Percentiles rank a stretch among this genome's conserved stretches.
These are phyloP conservation scores for Semnornis frantzii DNA, from an alignment of 2,113 vertebrate genomes.

Conservation along the genomic window DNA sequence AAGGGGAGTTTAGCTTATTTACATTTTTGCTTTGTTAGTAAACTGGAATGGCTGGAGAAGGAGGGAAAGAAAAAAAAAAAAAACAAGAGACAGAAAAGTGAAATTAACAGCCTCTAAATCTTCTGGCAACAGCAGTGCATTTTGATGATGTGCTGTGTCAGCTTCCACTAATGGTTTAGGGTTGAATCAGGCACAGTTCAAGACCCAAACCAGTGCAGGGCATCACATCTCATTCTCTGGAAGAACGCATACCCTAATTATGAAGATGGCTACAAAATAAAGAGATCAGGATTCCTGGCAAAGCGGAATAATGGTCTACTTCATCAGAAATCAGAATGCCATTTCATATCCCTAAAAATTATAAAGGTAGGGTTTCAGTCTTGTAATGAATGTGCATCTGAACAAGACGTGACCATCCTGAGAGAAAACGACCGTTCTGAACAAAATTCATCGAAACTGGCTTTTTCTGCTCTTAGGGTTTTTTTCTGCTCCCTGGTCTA, in stretches of 20 bases:
- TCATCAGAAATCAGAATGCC: background rate
- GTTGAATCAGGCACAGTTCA: conserved; percentile 25
- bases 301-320: background rate
- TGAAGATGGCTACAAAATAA: background rate
- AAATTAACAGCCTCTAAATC: conserved; percentile 64
- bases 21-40: conserved; percentile 83
- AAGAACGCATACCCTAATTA: conserved; percentile 18
- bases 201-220: conserved; percentile 32
- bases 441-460: background rate
- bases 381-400: background rate
- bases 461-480: background rate
- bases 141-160: conserved; percentile 68
- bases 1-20: conserved; percentile 68
- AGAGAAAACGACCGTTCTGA: background rate
- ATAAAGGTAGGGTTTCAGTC: background rate
- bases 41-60: conserved; percentile 52
- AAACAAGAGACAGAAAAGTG: conserved; percentile 21
- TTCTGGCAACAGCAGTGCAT: conserved; percentile 57
- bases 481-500: background rate
- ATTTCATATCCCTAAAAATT: background rate
- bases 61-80: background rate
- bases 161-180: conserved; percentile 46
- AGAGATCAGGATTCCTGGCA: conserved; percentile 10
- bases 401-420: background rate
- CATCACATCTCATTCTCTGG: background rate